These are phyloP conservation scores for Ciona savignyi DNA, from an alignment of 23 tunicate species.

Conservation along the genomic window DNA sequence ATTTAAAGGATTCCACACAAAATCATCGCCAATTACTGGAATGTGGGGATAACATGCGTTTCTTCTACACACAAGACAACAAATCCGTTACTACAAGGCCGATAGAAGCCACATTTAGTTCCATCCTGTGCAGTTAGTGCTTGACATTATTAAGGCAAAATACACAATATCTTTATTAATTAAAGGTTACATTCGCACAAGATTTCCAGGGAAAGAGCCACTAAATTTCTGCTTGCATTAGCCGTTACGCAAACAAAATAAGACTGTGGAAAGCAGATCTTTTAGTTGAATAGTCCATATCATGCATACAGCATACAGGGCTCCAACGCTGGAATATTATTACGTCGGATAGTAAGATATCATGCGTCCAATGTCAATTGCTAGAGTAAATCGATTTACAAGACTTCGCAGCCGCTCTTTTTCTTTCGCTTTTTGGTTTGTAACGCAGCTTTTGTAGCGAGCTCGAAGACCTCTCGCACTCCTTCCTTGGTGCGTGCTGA, in stretches of 20 bases:
- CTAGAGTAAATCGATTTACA: conserved; percentile 22
- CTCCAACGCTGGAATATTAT: not conserved
- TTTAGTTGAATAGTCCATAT: not conserved
- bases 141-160: not conserved
- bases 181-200: not conserved
- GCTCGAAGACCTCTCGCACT: conserved; percentile 94
- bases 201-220: too few relatives aligned
- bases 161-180: not conserved
- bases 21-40: not conserved
- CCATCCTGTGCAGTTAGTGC: not conserved
- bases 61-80: not conserved
- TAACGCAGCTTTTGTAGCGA: conserved; percentile 90
- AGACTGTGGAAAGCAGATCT: not conserved
- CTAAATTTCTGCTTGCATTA: too few relatives aligned
- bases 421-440: conserved; percentile 89
- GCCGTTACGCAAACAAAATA: too few relatives aligned
- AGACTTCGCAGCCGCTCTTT: conserved; percentile 74
- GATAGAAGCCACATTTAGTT: not conserved
- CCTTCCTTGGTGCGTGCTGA: conserved; percentile 97
- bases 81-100: not conserved
- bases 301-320: not conserved
- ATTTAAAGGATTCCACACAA: too few relatives aligned
- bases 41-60: not conserved
- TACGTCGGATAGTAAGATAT: not conserved
- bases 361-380: not conserved